A percentile compares a stretch with the other conserved stretches of the same genome.
phyloP scores from a whole-genome alignment of 2,113 vertebrate species.

The Callionymus lyra region DNA sequence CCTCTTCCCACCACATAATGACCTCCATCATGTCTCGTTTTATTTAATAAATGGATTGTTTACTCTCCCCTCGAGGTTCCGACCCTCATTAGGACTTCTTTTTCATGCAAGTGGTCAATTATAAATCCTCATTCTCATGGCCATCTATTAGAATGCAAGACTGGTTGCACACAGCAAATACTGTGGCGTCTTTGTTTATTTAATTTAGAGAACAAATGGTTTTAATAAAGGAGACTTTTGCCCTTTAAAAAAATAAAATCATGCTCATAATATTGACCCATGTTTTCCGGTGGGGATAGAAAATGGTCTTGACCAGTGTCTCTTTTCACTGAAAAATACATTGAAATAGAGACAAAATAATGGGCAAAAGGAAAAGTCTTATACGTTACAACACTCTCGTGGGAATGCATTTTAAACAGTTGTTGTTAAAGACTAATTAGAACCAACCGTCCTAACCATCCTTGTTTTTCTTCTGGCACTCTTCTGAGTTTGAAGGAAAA shows the following conservation, averaged over 20 bases:
- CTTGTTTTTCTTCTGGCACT: no score
- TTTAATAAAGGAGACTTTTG: constrained; percentile 28
- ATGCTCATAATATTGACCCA: neutral
- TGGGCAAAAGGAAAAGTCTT: no score
- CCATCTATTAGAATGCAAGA: constrained; percentile 43
- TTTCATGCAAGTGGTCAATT: constrained; percentile 52
- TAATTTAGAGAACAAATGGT: constrained; percentile 39
- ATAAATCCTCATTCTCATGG: constrained; percentile 49
- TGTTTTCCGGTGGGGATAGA: neutral
- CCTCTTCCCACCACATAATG: constrained; percentile 19
- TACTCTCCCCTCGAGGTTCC: constrained; percentile 36
- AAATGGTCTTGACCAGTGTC: constrained; percentile 4
- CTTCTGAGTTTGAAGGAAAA: no score
- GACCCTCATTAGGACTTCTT: constrained; percentile 43
- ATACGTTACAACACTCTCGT: no score
- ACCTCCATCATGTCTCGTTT: constrained; percentile 35
- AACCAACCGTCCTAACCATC: no score
- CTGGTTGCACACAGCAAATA: constrained; percentile 24
- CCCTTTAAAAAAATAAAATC: constrained; percentile 20
- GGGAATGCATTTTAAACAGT: no score
- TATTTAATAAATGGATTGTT: constrained; percentile 53
- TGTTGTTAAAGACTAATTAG: no score
- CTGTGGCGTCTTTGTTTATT: constrained; percentile 30
- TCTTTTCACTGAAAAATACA: constrained; percentile 1
- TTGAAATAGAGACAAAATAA: no score